Percentiles rank a stretch among this genome's conserved stretches.
Evolutionary conservation across 2,113 vertebrate species (phyloP).

Genomic region (Mohoua ochrocephala): DNA sequence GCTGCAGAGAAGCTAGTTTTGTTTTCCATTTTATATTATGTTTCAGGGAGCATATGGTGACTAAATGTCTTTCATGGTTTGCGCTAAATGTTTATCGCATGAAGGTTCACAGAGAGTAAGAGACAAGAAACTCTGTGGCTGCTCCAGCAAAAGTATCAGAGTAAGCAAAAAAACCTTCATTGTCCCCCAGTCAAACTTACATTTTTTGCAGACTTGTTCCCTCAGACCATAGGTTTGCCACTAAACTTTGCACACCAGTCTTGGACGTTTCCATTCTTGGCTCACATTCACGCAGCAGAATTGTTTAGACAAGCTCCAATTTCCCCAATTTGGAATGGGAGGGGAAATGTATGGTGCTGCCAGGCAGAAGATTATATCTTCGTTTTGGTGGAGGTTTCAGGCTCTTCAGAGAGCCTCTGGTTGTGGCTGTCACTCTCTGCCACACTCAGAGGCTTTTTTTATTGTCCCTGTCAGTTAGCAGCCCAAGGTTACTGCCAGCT

Average conservation of each 20-base stretch:
- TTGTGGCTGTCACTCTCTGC: constrained; percentile 74
- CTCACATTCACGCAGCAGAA: not conserved
- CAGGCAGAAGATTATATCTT: constrained; percentile 49
- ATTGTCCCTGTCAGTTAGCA: constrained; percentile 93
- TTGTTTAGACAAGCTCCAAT: not conserved
- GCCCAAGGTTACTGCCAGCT: constrained; percentile 88
- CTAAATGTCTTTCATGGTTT: not conserved
- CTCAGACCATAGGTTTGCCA: not conserved
- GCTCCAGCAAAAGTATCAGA: not conserved
- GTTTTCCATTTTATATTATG: not conserved
- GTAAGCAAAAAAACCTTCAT: not conserved
- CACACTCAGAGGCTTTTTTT: constrained; percentile 78
- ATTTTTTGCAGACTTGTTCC: not conserved
- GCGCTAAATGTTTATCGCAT: not conserved
- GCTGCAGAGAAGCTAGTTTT: not conserved
- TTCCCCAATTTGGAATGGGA: not conserved
- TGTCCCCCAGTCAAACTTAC: not conserved
- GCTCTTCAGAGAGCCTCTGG: constrained; percentile 68
- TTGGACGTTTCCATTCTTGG: not conserved
- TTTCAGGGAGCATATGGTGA: not conserved
- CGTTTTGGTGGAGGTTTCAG: constrained; percentile 51
- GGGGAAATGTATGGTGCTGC: not conserved
- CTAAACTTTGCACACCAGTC: not conserved
- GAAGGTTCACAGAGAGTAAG: not conserved
- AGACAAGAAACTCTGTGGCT: not conserved